Conservation (phyloP, 2,888 invertebrate species). For the Luperina nickerlii region DNA sequence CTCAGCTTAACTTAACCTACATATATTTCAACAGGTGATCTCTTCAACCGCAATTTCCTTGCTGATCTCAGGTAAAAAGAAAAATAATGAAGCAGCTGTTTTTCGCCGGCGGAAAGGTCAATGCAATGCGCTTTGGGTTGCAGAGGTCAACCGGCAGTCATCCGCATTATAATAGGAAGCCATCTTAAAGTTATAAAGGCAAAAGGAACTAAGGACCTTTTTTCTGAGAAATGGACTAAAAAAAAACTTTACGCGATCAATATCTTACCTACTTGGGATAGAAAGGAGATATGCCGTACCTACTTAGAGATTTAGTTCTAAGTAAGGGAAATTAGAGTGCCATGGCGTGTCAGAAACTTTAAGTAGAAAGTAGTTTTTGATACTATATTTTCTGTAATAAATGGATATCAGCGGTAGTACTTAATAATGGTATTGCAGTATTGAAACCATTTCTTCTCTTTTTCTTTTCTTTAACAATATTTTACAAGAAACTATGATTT, state of each 20-base stretch:
- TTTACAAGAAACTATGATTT: background rate
- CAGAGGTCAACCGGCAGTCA: slow-evolving; percentile 44
- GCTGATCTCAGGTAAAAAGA: background rate
- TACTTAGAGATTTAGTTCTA: background rate
- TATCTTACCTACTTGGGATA: background rate
- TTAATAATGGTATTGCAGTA: background rate
- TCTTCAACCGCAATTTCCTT: slow-evolving; percentile 1
- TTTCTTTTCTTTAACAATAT: too few relatives aligned
- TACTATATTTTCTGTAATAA: background rate
- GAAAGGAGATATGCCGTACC: background rate
- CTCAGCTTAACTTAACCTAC: background rate
- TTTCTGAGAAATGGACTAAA: background rate
- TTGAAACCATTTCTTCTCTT: background rate
- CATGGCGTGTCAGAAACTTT: too few relatives aligned
- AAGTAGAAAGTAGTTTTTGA: background rate
- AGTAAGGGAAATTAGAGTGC: background rate
- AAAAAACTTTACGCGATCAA: too few relatives aligned
- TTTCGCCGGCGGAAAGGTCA: slow-evolving; percentile 49
- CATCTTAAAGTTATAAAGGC: slow-evolving; percentile 10
- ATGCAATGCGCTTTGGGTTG: slow-evolving; percentile 11
- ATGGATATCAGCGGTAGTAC: background rate
- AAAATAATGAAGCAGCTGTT: slow-evolving; percentile 30
- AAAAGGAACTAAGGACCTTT: background rate
- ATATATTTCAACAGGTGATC: slow-evolving; percentile 46
- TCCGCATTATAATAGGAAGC: background rate